Conservation (phyloP, 2,113 vertebrate genomes). For the Myrmophylax atrothorax region DNA sequence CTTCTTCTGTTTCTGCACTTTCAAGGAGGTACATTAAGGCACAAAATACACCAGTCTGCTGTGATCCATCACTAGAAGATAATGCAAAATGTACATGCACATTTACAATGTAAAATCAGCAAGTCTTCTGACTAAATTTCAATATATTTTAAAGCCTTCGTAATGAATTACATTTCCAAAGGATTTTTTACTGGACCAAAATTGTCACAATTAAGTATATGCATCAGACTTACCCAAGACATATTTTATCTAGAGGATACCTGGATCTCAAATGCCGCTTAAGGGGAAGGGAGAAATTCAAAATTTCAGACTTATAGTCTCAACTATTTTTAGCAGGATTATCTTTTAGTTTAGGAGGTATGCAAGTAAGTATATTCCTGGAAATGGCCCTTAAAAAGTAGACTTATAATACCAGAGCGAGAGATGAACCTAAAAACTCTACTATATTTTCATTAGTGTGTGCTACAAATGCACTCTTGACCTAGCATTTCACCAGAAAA, state of each 20-base stretch:
- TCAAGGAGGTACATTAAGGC: constrained; percentile 91
- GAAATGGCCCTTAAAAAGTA: background rate
- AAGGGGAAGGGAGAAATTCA: background rate
- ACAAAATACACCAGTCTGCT: constrained; percentile 87
- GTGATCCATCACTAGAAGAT: constrained; percentile 85
- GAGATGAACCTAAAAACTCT: background rate
- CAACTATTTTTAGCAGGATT: background rate
- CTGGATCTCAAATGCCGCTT: background rate
- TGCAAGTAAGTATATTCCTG: background rate
- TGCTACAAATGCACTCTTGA: background rate
- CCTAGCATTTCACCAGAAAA: background rate
- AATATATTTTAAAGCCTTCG: background rate
- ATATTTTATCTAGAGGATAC: background rate
- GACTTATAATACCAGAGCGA: fast-evolving
- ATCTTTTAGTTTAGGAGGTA: background rate
- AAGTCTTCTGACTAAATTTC: background rate
- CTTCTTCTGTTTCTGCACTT: constrained; percentile 86
- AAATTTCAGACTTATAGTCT: background rate
- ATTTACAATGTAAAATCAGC: background rate
- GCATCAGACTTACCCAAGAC: background rate
- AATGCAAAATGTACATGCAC: background rate
- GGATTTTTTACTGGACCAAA: background rate
- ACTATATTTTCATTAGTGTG: background rate
- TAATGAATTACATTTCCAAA: background rate
- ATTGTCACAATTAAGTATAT: background rate